These are phyloP conservation scores for Hirundo rustica DNA, from an alignment of 2,797 vertebrate genomes.

Conservation along the genomic window DNA sequence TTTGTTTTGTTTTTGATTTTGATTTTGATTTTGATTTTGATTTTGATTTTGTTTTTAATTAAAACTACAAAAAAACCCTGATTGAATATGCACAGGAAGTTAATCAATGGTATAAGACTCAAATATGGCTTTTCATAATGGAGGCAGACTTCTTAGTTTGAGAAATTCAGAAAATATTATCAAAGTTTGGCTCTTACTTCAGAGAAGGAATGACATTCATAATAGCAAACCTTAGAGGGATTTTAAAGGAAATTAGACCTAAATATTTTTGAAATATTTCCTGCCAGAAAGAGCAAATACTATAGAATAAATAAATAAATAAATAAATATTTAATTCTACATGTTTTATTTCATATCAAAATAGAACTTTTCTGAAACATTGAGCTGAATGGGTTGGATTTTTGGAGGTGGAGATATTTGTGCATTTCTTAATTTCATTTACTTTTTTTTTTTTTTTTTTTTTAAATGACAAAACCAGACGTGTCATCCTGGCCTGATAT, in stretches of 20 bases:
- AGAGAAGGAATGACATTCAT: not conserved
- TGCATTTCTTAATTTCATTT: not conserved
- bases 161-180: not conserved
- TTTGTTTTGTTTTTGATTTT: not conserved
- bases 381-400: not conserved
- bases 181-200: not conserved
- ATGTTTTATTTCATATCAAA: not conserved
- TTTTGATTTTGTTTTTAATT: not conserved
- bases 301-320: not conserved
- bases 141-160: not conserved
- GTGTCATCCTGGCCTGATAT: not conserved
- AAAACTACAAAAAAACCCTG: accelerated
- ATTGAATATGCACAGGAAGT: not conserved
- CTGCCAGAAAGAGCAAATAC: not conserved
- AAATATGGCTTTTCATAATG: not conserved
- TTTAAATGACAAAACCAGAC: not conserved
- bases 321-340: not conserved
- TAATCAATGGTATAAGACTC: not conserved
- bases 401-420: not conserved
- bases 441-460: not conserved
- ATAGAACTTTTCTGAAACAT: not conserved
- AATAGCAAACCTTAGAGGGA: not conserved
- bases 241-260: not conserved
- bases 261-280: not conserved
- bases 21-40: not conserved